Evolutionary conservation across 2,797 vertebrate genomes (phyloP).

Genomic region (Malacoctenus gilli): DNA sequence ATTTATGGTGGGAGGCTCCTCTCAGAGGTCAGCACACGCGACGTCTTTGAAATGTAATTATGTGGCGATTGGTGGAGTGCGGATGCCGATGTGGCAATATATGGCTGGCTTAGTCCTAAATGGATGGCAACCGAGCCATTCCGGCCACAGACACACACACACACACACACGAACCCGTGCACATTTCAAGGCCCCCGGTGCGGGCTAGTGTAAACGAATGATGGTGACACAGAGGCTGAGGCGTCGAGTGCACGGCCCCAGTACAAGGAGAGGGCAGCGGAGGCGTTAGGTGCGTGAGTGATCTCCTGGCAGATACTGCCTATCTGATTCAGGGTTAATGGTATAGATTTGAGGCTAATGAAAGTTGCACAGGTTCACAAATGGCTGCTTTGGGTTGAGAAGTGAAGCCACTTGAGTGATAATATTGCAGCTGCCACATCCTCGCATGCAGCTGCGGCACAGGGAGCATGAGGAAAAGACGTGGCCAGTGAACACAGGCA

Average conservation of each 20-base stretch:
- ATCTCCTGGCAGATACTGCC: conserved; percentile 27
- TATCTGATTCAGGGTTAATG: conserved; percentile 59
- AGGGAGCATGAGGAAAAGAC: too few species aligned
- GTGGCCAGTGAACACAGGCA: too few species aligned
- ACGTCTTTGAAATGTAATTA: conserved; percentile 78
- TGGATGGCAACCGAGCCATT: conserved; percentile 51
- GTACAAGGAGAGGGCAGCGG: conserved; percentile 67
- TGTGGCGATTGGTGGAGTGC: conserved; percentile 68
- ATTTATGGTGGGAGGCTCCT: conserved; percentile 52
- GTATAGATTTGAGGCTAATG: conserved; percentile 28
- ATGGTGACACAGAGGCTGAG: conserved; percentile 28
- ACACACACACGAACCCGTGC: conserved; percentile 4
- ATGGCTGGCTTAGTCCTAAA: conserved; percentile 57
- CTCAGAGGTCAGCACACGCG: conserved; percentile 64
- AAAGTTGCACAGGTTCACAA: conserved; percentile 16
- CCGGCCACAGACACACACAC: background rate
- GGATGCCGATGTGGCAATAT: conserved; percentile 58
- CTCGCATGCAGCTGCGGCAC: background rate
- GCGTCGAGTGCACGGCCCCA: conserved; percentile 37
- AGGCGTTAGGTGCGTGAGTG: conserved; percentile 37
- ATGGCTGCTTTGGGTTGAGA: conserved; percentile 9
- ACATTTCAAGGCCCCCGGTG: conserved; percentile 56
- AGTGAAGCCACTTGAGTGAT: conserved; percentile 6
- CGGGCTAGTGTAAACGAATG: conserved; percentile 49
- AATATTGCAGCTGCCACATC: background rate